These are phyloP conservation scores for Diglossa cyanea DNA, from an alignment of 2,797 vertebrate genomes.

Conservation along the genomic window DNA sequence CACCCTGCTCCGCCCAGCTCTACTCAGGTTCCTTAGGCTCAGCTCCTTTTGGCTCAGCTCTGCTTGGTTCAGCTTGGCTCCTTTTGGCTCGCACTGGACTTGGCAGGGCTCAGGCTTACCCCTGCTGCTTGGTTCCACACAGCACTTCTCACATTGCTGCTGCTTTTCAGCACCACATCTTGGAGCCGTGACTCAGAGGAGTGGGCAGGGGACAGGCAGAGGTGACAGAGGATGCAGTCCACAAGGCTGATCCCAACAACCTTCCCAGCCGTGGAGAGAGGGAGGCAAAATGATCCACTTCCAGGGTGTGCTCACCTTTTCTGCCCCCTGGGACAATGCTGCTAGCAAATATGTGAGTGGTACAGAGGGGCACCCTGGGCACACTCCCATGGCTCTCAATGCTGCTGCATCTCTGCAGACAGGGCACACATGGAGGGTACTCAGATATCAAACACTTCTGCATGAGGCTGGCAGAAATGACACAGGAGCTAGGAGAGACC, in stretches of 20 bases:
- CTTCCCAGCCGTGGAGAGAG: background rate
- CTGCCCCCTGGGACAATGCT: background rate
- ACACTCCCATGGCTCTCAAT: background rate
- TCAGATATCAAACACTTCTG: background rate
- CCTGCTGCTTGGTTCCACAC: rapidly evolving
- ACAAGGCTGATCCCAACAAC: background rate
- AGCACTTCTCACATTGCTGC: background rate
- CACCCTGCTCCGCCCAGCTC: background rate
- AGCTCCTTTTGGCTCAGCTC: background rate
- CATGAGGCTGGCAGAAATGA: background rate
- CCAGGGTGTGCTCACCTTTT: background rate
- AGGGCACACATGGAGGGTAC: no score
- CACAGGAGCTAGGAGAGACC: background rate
- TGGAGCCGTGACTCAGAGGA: background rate
- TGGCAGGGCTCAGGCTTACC: background rate
- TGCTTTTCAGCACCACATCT: background rate
- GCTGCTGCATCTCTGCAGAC: background rate
- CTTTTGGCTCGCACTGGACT: rapidly evolving
- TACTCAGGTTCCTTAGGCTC: background rate
- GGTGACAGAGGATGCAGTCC: background rate
- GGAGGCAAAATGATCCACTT: background rate
- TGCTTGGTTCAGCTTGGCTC: background rate
- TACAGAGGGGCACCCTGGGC: background rate
- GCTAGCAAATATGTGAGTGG: background rate
- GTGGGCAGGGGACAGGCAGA: rapidly evolving